A percentile compares a stretch with the other conserved stretches of the same genome.
Evolutionary conservation across 2,113 vertebrate species (phyloP).

Genomic region (Actenoides hombroni): DNA sequence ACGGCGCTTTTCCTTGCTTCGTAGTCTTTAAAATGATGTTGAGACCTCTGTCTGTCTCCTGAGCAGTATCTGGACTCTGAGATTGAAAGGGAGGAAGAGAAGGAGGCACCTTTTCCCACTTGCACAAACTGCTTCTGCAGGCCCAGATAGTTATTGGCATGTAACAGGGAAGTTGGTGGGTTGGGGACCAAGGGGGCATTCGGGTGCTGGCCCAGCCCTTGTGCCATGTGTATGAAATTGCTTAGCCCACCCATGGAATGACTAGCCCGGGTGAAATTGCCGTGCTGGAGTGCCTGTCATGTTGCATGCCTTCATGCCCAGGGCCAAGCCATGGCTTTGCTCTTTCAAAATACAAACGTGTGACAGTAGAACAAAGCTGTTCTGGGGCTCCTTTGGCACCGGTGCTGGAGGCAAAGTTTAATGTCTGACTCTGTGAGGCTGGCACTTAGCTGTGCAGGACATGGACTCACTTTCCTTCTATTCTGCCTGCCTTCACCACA

Average conservation of each 20-base stretch:
- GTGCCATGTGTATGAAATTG: not conserved
- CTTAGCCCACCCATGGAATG: not conserved
- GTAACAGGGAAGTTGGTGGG: not conserved
- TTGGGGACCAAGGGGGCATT: not conserved
- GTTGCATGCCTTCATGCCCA: rapidly evolving
- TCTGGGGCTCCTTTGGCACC: not conserved
- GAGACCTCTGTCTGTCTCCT: not conserved
- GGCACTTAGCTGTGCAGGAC: not conserved
- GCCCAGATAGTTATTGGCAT: not conserved
- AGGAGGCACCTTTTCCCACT: not conserved
- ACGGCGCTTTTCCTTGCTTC: not conserved
- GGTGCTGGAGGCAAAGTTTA: not conserved
- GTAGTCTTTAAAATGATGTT: not conserved
- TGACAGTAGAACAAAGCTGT: not conserved
- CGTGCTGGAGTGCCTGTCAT: not conserved
- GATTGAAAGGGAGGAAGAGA: not conserved
- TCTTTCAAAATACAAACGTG: not conserved
- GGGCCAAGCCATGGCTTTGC: not conserved
- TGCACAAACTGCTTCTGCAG: not conserved
- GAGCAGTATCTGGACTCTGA: not conserved
- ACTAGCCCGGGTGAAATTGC: not conserved
- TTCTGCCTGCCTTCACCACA: not conserved
- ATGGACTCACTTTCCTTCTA: not conserved
- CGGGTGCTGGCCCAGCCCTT: not conserved
- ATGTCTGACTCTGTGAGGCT: not conserved